A percentile compares a stretch with the other conserved stretches of the same genome.
These are phyloP conservation scores for Periophthalmus magnuspinnatus DNA, from an alignment of 2,797 vertebrate species.

Conservation along the genomic window DNA sequence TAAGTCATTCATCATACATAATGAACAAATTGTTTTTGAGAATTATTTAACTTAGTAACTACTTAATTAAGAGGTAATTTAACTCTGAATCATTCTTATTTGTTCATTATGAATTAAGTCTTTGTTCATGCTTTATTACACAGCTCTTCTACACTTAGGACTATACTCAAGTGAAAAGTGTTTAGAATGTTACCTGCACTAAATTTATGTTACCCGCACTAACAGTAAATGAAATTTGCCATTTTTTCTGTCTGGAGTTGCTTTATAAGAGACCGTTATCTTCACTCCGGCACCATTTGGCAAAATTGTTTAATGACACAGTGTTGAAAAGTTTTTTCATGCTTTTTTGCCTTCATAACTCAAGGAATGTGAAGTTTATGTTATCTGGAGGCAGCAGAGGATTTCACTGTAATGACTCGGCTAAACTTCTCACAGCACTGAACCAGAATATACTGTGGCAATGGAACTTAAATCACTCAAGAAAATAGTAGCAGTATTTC, in stretches of 20 bases:
- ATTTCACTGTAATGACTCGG: constrained; percentile 30
- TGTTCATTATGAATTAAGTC: too few species aligned
- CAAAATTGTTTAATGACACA: constrained; percentile 26
- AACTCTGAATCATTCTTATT: too few species aligned
- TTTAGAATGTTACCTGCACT: constrained; percentile 24
- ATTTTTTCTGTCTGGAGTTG: constrained; percentile 24
- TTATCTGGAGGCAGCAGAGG: constrained; percentile 54
- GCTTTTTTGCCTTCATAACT: constrained; percentile 15
- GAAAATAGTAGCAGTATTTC: too few species aligned
- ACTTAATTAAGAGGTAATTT: too few species aligned
- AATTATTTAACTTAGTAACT: too few species aligned
- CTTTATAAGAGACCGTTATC: constrained; percentile 37
- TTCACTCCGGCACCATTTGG: constrained; percentile 2
- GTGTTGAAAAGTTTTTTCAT: constrained; percentile 26
- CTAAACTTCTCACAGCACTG: background rate
- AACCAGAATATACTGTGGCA: background rate
- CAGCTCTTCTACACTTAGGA: background rate
- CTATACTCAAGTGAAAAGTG: constrained; percentile 1
- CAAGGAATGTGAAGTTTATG: constrained; percentile 25
- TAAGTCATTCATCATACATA: too few species aligned
- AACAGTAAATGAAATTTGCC: too few species aligned
- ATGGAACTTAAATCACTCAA: background rate
- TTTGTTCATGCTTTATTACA: too few species aligned
- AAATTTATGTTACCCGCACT: too few species aligned
- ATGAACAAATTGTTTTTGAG: too few species aligned